A percentile compares a stretch with the other conserved stretches of the same genome.
These are phyloP conservation scores for Drosophila pseudoobscura DNA, from an alignment of 1,140 invertebrate species.

Conservation along the genomic window DNA sequence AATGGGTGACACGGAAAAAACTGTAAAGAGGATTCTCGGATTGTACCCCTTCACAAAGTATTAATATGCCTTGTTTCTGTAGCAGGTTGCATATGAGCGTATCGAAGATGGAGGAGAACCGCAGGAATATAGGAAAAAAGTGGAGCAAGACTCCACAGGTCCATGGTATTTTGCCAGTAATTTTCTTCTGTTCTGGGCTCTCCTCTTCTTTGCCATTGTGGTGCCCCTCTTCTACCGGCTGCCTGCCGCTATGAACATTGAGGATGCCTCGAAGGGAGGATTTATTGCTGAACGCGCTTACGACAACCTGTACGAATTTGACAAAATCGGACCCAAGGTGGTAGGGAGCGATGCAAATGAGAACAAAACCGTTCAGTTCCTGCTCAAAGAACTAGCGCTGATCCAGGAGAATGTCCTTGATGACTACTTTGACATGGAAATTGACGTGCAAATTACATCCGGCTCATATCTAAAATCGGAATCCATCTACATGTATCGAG, in stretches of 20 bases:
- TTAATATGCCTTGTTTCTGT: too few relatives aligned
- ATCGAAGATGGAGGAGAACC: slow-evolving; percentile 9
- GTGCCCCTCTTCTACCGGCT: slow-evolving; percentile 59
- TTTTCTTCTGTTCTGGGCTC: slow-evolving; percentile 59
- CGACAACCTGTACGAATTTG: slow-evolving; percentile 86
- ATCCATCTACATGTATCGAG: slow-evolving; percentile 88
- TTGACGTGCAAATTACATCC: slow-evolving; percentile 84
- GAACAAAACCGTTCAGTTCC: slow-evolving; percentile 85
- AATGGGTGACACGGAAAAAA: slow-evolving; percentile 38
- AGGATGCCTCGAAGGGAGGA: slow-evolving; percentile 22
- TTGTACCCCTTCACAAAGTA: too few relatives aligned
- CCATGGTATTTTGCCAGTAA: slow-evolving; percentile 44
- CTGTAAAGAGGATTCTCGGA: slow-evolving; percentile 12
- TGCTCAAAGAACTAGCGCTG: slow-evolving; percentile 79
- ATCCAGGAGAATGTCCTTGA: slow-evolving; percentile 38
- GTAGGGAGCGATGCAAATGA: slow-evolving; percentile 87
- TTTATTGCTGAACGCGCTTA: slow-evolving; percentile 71
- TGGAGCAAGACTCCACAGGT: not conserved
- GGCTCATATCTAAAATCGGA: slow-evolving; percentile 89
- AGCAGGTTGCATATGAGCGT: not conserved
- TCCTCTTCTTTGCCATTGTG: slow-evolving; percentile 59
- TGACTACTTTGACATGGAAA: slow-evolving; percentile 58
- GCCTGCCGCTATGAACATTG: slow-evolving; percentile 49
- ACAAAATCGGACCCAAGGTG: slow-evolving; percentile 87
- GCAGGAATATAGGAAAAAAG: not conserved